phyloP scores from a whole-genome alignment of 1,140 invertebrate genomes.

The Calliopsis andreniformis region DNA sequence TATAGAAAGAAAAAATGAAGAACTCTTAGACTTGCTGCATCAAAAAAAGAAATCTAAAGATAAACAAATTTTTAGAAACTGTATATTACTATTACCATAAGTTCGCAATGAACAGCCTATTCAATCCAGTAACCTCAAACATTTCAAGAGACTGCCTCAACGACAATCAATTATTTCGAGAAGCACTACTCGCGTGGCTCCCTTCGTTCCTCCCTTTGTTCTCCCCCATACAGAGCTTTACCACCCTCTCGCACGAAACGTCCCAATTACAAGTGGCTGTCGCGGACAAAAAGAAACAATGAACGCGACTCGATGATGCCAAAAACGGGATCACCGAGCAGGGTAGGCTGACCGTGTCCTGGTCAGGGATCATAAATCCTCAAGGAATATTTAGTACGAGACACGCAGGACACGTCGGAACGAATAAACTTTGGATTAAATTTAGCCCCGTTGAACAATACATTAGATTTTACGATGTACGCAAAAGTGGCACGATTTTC shows the following conservation, averaged over 20 bases:
- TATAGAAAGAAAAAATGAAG: too few species aligned
- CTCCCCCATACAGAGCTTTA: background rate
- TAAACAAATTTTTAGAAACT: too few species aligned
- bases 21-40: too few species aligned
- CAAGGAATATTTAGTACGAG: background rate
- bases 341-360: background rate
- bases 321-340: background rate
- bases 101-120: too few species aligned
- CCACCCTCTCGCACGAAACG: conserved; percentile 13
- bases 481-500: conserved; percentile 1
- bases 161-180: conserved; percentile 41
- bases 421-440: conserved; percentile 1
- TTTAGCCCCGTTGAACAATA: background rate
- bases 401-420: background rate
- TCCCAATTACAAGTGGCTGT: conserved; percentile 32
- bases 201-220: conserved; percentile 17
- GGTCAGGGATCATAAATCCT: background rate
- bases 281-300: too few species aligned
- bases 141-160: conserved; percentile 21
- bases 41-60: too few species aligned
- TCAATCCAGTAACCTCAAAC: conserved; percentile 20
- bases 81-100: background rate
- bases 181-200: conserved; percentile 5
- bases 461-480: conserved; percentile 20
- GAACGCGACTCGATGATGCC: conserved; percentile 1